A percentile compares a stretch with the other conserved stretches of the same genome.
These are phyloP conservation scores for Melierax canorus DNA, from an alignment of 2,113 vertebrate species.

Conservation along the genomic window DNA sequence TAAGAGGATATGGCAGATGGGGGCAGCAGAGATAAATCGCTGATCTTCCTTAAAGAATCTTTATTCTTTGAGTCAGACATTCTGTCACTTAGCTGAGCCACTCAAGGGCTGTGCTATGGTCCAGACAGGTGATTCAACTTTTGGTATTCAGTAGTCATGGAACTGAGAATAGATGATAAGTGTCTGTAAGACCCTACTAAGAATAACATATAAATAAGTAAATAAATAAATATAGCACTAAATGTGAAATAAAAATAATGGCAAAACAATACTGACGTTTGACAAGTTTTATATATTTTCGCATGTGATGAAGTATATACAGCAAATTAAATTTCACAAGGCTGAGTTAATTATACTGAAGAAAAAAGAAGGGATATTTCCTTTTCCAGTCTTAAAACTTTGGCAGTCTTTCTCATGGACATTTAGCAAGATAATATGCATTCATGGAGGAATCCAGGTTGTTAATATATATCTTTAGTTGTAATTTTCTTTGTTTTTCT, in stretches of 20 bases:
- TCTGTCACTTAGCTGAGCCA: neutral
- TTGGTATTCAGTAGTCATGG: neutral
- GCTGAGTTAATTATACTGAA: neutral
- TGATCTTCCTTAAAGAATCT: neutral
- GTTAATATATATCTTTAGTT: neutral
- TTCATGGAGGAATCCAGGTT: neutral
- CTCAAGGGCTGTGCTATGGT: neutral
- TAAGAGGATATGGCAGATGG: neutral
- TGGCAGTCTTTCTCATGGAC: neutral
- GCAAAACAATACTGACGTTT: neutral
- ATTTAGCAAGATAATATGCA: neutral
- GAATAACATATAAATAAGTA: neutral
- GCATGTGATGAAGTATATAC: neutral
- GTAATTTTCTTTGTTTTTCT: neutral
- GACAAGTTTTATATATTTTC: neutral
- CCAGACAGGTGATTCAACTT: neutral
- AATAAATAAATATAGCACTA: neutral
- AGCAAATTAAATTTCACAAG: neutral
- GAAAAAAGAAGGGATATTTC: neutral
- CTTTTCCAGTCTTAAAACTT: neutral
- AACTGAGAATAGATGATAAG: neutral
- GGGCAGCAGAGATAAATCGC: neutral
- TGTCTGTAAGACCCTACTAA: neutral
- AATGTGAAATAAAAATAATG: neutral
- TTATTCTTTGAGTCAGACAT: neutral